Percentiles rank a stretch among this genome's conserved stretches.
Evolutionary conservation across 2,797 vertebrate genomes (phyloP).

Genomic region (Synanceia verrucosa): DNA sequence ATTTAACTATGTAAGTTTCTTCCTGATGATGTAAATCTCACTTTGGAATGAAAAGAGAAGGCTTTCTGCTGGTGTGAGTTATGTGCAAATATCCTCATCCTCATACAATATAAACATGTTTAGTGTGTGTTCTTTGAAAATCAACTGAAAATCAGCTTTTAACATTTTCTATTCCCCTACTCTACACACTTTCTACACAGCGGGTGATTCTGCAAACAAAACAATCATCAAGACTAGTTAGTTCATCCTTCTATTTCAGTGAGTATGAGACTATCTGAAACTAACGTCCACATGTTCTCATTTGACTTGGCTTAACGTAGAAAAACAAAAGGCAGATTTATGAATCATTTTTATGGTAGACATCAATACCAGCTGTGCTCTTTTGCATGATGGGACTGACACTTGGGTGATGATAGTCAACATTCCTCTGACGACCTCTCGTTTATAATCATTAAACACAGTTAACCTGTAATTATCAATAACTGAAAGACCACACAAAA

Average conservation of each 20-base stretch:
- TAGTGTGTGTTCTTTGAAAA: constrained; percentile 5
- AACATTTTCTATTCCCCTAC: constrained; percentile 1
- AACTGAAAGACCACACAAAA: constrained; percentile 51
- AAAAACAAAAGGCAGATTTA: constrained; percentile 9
- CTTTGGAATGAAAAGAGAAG: constrained; percentile 15
- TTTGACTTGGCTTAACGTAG: not conserved
- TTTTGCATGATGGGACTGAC: constrained; percentile 23
- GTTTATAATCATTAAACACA: constrained; percentile 1
- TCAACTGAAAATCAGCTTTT: constrained; percentile 5
- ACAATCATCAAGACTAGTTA: not conserved
- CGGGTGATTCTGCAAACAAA: not conserved
- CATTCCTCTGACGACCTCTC: too few species aligned
- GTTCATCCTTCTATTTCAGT: not conserved
- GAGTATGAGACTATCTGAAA: constrained; percentile 47
- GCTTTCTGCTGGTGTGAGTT: constrained; percentile 2
- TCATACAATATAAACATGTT: constrained; percentile 22
- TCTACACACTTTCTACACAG: constrained; percentile 20
- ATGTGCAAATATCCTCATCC: constrained; percentile 57
- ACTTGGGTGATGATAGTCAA: constrained; percentile 54
- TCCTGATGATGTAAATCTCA: not conserved
- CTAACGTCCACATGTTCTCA: not conserved
- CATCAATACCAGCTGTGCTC: constrained; percentile 10
- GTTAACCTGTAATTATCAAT: constrained; percentile 10
- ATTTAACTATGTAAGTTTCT: not conserved
- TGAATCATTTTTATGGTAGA: constrained; percentile 7